Evolutionary conservation across 37 sponge, comb jelly and placozoan species (phyloP).

Genomic region (Theonella swinhoei): DNA sequence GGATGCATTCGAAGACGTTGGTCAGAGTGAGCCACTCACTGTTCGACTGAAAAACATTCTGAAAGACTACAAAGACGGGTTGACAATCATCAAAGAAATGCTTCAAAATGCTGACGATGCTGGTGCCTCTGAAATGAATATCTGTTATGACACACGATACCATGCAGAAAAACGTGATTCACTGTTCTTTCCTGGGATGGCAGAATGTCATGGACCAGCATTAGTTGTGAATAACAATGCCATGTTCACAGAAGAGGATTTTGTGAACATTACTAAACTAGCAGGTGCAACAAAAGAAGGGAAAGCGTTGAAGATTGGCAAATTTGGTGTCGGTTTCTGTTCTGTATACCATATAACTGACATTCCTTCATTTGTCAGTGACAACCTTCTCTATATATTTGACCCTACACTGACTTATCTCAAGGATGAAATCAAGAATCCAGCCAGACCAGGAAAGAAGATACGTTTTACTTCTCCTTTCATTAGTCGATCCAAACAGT

Average conservation of each 20-base stretch:
- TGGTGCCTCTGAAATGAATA: conserved; percentile 67
- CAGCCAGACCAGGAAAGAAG: conserved; percentile 48
- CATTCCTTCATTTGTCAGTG: conserved; percentile 66
- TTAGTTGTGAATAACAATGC: conserved; percentile 59
- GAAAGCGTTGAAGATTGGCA: conserved; percentile 60
- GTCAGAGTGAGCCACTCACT: conserved; percentile 68
- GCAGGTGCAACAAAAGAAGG: conserved; percentile 79
- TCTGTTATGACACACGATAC: conserved; percentile 52
- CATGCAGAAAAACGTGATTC: conserved; percentile 4
- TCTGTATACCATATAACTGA: conserved; percentile 83
- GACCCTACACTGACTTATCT: conserved; percentile 65
- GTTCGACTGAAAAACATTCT: conserved; percentile 64
- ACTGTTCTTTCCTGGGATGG: conserved; percentile 65
- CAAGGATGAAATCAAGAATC: conserved; percentile 37
- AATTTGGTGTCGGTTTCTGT: conserved; percentile 77
- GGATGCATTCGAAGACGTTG: conserved; percentile 61
- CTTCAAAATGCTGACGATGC: conserved; percentile 90
- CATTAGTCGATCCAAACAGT: conserved; percentile 31
- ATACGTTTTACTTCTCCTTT: conserved; percentile 23
- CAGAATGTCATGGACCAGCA: conserved; percentile 65
- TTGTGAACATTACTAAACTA: conserved; percentile 75
- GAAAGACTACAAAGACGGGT: conserved; percentile 76
- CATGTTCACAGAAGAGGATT: conserved; percentile 70
- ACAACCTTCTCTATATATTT: conserved; percentile 62
- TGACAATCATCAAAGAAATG: conserved; percentile 73